These are phyloP conservation scores for Trematomus loennbergii DNA, from an alignment of 2,113 vertebrate species.

Conservation along the genomic window DNA sequence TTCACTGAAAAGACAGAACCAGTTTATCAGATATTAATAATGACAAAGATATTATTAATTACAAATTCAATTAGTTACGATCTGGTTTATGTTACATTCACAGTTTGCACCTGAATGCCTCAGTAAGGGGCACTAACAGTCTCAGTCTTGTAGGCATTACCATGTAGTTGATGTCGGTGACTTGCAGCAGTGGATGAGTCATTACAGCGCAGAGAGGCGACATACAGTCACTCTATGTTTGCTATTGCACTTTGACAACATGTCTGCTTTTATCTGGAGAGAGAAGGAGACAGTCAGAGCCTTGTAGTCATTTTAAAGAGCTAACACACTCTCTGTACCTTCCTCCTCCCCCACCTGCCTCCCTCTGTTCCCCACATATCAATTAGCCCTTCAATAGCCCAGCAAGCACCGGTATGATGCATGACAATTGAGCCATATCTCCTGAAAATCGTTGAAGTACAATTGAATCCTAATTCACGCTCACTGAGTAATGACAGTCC, in stretches of 20 bases:
- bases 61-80: too few species aligned
- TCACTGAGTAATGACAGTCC: neutral
- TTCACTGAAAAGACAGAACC: too few species aligned
- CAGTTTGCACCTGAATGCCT: too few species aligned
- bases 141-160: neutral
- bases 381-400: constrained; percentile 71
- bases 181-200: constrained; percentile 18
- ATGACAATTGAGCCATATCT: constrained; percentile 30
- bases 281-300: constrained; percentile 14
- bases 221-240: constrained; percentile 2
- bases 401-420: constrained; percentile 18
- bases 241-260: constrained; percentile 40
- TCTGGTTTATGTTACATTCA: too few species aligned
- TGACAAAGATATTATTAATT: too few species aligned
- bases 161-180: neutral
- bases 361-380: constrained; percentile 74
- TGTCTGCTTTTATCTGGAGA: constrained; percentile 9
- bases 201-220: neutral
- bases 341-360: constrained; percentile 52
- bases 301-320: constrained; percentile 54
- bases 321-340: constrained; percentile 18
- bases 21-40: too few species aligned
- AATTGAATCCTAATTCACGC: neutral
- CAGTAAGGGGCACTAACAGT: neutral
- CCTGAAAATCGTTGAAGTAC: constrained; percentile 9